Evolutionary conservation across 2,797 vertebrate species (phyloP).

Genomic region (Knipowitschia caucasica): DNA sequence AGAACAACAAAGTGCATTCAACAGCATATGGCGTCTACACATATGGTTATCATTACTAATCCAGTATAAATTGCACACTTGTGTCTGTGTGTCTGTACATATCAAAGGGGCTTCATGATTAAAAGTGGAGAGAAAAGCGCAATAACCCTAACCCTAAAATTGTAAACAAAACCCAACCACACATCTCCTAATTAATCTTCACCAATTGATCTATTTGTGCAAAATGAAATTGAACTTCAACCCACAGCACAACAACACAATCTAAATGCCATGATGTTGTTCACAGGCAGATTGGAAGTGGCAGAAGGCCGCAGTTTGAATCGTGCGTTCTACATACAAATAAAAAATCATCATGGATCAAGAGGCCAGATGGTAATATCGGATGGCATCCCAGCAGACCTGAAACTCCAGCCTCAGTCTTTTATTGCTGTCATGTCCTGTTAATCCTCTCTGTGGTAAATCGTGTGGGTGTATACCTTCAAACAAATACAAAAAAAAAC

Average conservation of each 20-base stretch:
- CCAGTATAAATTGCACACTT: too few relatives aligned
- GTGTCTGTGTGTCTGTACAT: too few relatives aligned
- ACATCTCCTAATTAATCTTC: too few relatives aligned
- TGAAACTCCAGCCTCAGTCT: constrained; percentile 37
- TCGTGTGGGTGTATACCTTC: constrained; percentile 21
- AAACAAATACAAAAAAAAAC: constrained; percentile 6
- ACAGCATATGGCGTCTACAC: too few relatives aligned
- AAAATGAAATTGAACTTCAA: too few relatives aligned
- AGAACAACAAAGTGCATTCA: too few relatives aligned
- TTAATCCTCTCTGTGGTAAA: constrained; percentile 43
- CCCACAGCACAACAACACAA: not conserved
- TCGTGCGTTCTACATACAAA: not conserved
- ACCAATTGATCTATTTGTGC: not conserved
- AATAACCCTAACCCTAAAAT: too few relatives aligned
- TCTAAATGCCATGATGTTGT: not conserved
- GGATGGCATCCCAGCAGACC: constrained; percentile 49
- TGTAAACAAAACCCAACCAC: too few relatives aligned
- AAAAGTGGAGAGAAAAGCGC: too few relatives aligned
- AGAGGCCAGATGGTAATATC: constrained; percentile 52
- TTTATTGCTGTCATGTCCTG: constrained; percentile 44
- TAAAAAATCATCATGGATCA: constrained; percentile 34
- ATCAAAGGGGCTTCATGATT: too few relatives aligned
- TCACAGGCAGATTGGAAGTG: not conserved
- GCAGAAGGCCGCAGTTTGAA: constrained; percentile 1
- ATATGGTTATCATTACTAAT: too few relatives aligned